phyloP scores from a whole-genome alignment of 1,140 invertebrate species.

The Metopolophium dirhodum region DNA sequence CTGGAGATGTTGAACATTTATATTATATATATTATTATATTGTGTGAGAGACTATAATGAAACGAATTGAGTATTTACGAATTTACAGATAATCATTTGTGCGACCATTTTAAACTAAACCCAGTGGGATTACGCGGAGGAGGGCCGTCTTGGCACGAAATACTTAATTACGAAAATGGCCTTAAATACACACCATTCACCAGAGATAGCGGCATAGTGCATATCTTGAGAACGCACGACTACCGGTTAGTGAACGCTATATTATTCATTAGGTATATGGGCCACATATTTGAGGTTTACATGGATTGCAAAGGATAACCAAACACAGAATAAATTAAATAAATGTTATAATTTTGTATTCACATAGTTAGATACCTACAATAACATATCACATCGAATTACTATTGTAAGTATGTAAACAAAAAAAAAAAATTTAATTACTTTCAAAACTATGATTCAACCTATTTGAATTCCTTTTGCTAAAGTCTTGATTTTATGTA shows the following conservation, averaged over 20 bases:
- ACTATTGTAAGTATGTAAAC: background rate
- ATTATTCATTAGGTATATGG: conserved; percentile 18
- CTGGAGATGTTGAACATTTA: background rate
- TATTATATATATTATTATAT: too few relatives aligned
- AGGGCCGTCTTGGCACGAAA: conserved; percentile 16
- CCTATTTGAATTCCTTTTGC: too few relatives aligned
- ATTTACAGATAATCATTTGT: background rate
- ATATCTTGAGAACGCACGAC: background rate
- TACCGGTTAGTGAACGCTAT: background rate
- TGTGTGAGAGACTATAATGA: background rate
- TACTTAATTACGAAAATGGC: conserved; percentile 44
- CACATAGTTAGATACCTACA: background rate
- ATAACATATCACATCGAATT: background rate
- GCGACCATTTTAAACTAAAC: background rate
- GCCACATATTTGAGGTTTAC: conserved; percentile 1
- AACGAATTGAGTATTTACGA: background rate
- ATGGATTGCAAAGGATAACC: conserved; percentile 1
- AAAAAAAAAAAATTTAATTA: too few relatives aligned
- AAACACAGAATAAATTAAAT: conserved; percentile 20
- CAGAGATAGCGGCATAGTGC: background rate
- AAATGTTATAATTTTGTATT: background rate
- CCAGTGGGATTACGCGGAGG: background rate
- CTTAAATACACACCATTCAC: conserved; percentile 26
- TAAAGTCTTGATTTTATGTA: background rate
- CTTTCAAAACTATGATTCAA: background rate